These are phyloP conservation scores for Pseudorectes ferrugineus DNA, from an alignment of 2,113 vertebrate species.

Conservation along the genomic window DNA sequence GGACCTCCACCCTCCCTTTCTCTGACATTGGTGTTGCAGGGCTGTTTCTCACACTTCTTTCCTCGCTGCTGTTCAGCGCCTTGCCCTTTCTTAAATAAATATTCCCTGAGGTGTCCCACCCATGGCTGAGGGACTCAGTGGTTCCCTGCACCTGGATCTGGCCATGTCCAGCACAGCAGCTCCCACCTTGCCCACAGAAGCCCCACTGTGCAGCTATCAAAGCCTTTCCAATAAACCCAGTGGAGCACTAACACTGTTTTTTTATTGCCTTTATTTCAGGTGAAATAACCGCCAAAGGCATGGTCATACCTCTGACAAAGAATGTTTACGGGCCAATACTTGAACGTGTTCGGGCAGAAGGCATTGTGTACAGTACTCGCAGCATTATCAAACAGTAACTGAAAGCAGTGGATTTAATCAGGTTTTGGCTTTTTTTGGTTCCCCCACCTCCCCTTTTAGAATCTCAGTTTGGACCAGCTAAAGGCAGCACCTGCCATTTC, in stretches of 20 bases:
- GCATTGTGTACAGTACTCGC: conserved; percentile 78
- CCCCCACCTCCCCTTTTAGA: not conserved
- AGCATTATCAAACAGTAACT: conserved; percentile 71
- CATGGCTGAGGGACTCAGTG: not conserved
- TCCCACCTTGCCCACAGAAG: not conserved
- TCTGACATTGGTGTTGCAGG: not conserved
- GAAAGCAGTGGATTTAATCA: not conserved
- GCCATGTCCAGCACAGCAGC: not conserved
- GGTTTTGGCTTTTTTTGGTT: not conserved
- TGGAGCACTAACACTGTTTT: not conserved
- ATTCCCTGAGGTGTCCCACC: not conserved
- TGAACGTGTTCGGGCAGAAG: conserved; percentile 83
- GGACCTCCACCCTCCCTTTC: not conserved
- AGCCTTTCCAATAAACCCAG: not conserved
- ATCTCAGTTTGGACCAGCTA: not conserved
- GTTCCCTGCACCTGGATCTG: not conserved
- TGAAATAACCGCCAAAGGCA: conserved; percentile 86
- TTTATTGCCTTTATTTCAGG: conserved; percentile 69
- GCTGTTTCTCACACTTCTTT: not conserved
- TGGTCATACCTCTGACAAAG: conserved; percentile 86
- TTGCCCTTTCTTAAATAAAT: not conserved
- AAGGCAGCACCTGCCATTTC: not conserved
- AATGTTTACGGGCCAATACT: conserved; percentile 86
- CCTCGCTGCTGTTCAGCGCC: accelerated
- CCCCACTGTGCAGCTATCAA: not conserved